Conservation (phyloP, 2,888 invertebrate species). For the Cephus spinipes region DNA sequence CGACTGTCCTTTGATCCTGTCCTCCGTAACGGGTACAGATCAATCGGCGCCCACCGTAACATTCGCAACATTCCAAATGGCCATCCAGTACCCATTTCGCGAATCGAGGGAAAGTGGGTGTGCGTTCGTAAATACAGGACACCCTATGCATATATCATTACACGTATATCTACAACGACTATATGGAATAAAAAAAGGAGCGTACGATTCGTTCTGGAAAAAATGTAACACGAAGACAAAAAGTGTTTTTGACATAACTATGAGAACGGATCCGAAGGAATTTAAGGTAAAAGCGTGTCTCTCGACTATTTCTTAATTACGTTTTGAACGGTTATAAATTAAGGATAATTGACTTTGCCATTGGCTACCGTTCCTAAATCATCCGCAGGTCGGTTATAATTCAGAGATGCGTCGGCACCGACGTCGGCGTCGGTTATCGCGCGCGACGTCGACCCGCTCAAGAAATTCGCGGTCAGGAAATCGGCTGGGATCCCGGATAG, state of each 20-base stretch:
- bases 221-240: background rate
- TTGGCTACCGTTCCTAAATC: background rate
- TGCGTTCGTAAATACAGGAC: background rate
- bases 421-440: conserved; percentile 26
- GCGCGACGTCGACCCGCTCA: background rate
- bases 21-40: conserved; percentile 14
- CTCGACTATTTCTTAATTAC: background rate
- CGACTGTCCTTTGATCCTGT: conserved; percentile 22
- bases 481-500: conserved; percentile 37
- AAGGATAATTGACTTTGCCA: background rate
- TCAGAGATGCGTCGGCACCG: background rate
- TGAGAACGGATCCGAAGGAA: background rate
- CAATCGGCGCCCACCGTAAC: conserved; percentile 12
- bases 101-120: background rate
- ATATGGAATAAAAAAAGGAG: too few relatives aligned
- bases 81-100: background rate
- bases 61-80: background rate
- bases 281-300: background rate
- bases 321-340: background rate
- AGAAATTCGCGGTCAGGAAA: conserved; percentile 24
- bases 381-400: background rate
- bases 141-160: background rate
- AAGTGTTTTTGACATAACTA: background rate
- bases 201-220: background rate
- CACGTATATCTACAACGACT: background rate